Evolutionary conservation across 53 echinoderm and acorn worm species (phyloP), one percentile per base, ranked within the genome.

Genomic region (Hippasteria phrygiana): DNA sequence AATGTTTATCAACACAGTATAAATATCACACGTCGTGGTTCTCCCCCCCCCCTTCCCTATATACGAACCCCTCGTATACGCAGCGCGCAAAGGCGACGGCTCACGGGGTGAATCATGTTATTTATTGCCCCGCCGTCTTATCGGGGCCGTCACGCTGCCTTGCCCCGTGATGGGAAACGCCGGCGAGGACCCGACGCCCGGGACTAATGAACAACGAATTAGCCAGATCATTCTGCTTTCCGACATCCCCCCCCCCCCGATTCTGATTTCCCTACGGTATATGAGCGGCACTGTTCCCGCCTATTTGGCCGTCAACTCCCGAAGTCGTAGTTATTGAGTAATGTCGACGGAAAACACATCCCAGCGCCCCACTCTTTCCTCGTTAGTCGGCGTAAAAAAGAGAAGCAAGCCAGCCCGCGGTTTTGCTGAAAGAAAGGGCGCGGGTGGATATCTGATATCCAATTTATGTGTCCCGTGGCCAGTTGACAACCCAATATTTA

Each of bases 151-250:
- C 85, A 85, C 85, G 85, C 20, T 85, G 70, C 20, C 38, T 71
- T 85, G 85, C 53, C 27, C 85, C 71, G 70, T 85, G 85, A 85
- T 85, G 85, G 64, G 81, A 81, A 62, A 81, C 81, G 81, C 81
- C 13, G 63, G 17, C 65, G 22, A 47, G 37, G 38, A 32, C 69
- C 36, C 53, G 46, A 71, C 90, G 73, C 82, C 43, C 56, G 74
- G 82, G 90, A 82, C 81, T 90, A 90, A 90, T 90, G 90, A 90
- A 90, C 81, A 90, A 81, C 90, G 82, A 81, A 90, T 90, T 90
- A 90, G 90, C 59, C 26, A 90, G 72, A 80, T 90, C 73, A 90
- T 90, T 90, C 54, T 73, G 81, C 74, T 18, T 34, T 47, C 62
- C 70, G 80, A 81, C 81, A 81, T 73, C 33, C 73, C 82, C 70